Conservation (phyloP, 2,797 vertebrate genomes). For the Peromyscus nudipes region DNA sequence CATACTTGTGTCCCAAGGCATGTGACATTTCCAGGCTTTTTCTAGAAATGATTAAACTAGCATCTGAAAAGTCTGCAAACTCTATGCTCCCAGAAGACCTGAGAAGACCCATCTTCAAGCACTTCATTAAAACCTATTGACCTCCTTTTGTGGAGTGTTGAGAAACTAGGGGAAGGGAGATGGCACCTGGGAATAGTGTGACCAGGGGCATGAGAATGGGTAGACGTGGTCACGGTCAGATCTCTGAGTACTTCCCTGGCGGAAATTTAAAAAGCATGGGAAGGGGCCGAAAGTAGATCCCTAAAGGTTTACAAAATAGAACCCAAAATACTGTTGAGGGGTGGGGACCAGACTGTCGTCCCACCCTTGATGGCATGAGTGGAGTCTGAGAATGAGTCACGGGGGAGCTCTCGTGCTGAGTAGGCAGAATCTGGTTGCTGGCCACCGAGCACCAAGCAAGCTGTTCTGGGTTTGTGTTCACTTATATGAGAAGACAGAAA, state of each 20-base stretch:
- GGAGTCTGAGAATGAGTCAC: background rate
- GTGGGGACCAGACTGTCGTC: background rate
- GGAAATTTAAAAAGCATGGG: background rate
- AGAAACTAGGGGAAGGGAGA: background rate
- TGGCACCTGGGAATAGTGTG: constrained; percentile 10
- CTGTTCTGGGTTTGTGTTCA: constrained; percentile 37
- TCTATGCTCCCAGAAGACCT: background rate
- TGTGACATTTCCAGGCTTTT: background rate
- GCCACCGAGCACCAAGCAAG: background rate
- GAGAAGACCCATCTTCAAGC: background rate
- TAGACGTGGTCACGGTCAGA: background rate
- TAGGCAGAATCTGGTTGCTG: background rate
- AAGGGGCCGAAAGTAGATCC: constrained; percentile 54
- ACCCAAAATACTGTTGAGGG: constrained; percentile 58
- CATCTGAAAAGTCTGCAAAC: background rate
- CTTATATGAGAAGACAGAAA: background rate
- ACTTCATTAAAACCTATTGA: background rate
- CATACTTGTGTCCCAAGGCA: background rate
- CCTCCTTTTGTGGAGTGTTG: background rate
- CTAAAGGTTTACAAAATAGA: constrained; percentile 48
- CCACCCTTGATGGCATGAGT: background rate
- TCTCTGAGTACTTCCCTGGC: background rate
- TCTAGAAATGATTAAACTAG: background rate
- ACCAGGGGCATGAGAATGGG: background rate
- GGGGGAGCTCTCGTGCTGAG: background rate